Base-by-base conservation (phyloP, 2,113 vertebrate genomes). In the Arothron firmamentum region DNA sequence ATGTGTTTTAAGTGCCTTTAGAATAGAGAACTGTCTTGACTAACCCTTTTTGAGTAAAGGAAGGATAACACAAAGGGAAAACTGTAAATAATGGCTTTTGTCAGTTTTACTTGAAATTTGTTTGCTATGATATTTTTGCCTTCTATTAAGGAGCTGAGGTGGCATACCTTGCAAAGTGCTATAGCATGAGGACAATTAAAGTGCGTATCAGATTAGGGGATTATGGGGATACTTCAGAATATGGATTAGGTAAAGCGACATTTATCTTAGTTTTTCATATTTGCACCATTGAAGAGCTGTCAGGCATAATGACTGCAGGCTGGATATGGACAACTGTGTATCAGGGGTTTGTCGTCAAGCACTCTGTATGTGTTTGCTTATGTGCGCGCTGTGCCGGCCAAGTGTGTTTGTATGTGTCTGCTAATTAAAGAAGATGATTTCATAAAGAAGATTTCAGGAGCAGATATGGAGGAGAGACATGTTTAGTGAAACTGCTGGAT, bases 1-100 rank as follows among this genome's bases (percentile, higher is more conserved):
- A 70, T 81, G 75, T 83, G 41, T 73, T 88, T 91, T 88, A 96
- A 97, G 94, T 97, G 95, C 94, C 94, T 96, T 96, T 92, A 90
- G 92, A 87, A 86, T 90, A 90, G 85, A 88, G 85, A 81, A 84
- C 64, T 66, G 67, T 75, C 49, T 87, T 76, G 72, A 87, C 69
- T 52, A 80, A 72, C 66, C 79, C 66, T 86, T 88, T 83, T 80
- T 81, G 59, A 84, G 80, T 81, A 70, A 75, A 77, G 78, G 73
- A 88, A 86, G 68, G 75, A 86, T 86, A 88, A 89, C 67, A 65
- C 53, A 67, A 84, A 85, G 68, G 72, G 65, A 83, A 86, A 82
- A 70, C 23, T 78, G 59, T 81, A 62, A 58, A 77, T 64, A 62
- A 51, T 47, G 28, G 47, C 48, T 77, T 80, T 72, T 76, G 65